Evolutionary conservation across 2,113 vertebrate genomes (phyloP), one percentile per base, ranked within the genome.

Genomic region (Gopherus evgoodei): DNA sequence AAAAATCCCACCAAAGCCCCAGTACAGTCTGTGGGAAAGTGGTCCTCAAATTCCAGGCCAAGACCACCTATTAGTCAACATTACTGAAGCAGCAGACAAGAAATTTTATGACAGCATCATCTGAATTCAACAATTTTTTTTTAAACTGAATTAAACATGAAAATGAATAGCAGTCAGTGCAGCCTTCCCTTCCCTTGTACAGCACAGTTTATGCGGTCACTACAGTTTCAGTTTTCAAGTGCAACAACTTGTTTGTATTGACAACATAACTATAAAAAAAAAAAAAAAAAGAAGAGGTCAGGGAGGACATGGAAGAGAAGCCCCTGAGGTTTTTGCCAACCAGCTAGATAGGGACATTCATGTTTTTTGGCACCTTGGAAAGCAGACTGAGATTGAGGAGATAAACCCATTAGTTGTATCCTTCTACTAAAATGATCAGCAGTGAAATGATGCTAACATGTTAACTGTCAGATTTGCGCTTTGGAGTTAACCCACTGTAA

Each of bases 21-120:
- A 86, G 86, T 79, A 93, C 42, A 85, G 13, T 81, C 93, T 93
- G 92, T 90, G 96, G 94, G 50, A 95, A 95, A 93, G 83, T 86
- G 5, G 17, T 87, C 22, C 2, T 42, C 83, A 95, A 50, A 84
- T 83, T 91, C 52, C 69, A 21, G 92, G 83, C 75, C 86, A 52
- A 31, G 42, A 87, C 42, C 14, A 91, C 86, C 90, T 81, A 83
- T 80, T 93, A 92, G 50, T 87, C 86, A 95, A 87, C 91, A 79
- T 88, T 65, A 62, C 81, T n/a, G 38, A 96, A 88, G 84, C 76
- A 89, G 62, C 87, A 90, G 78, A 86, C 47, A 59, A 21, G 3
- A 88, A 92, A 90, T 2, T 10, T 31, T 16, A 65, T 8, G 62
- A 7, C 62, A 65, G 62, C 27, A 31, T 31, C 3, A 1, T 8